Evolutionary conservation across 2,888 invertebrate genomes (phyloP).

Genomic region (Glyphotaelius pellucidus): DNA sequence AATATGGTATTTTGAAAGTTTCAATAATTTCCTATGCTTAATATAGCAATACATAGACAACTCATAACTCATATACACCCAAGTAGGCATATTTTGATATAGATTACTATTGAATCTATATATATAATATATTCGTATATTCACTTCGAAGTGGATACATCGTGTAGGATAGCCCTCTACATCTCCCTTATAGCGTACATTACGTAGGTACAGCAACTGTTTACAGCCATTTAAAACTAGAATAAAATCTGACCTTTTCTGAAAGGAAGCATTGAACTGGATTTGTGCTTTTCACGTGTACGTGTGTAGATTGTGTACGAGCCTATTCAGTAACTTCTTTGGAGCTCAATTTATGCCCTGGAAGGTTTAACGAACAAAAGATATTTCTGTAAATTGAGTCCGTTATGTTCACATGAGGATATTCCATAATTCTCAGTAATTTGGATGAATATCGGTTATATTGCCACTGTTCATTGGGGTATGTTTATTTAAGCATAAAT

Average conservation of each 20-base stretch:
- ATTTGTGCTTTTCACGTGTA: neutral
- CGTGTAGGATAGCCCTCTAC: neutral
- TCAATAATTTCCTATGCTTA: too few relatives aligned
- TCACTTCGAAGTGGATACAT: neutral
- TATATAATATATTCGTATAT: too few relatives aligned
- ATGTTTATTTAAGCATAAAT: neutral
- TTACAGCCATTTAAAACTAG: neutral
- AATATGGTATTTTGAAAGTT: too few relatives aligned
- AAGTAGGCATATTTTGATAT: too few relatives aligned
- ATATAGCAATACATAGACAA: too few relatives aligned
- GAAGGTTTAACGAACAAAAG: neutral
- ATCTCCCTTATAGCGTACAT: neutral
- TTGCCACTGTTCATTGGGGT: neutral
- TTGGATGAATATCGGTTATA: neutral
- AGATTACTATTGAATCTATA: too few relatives aligned
- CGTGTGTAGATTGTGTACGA: neutral
- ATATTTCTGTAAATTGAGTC: conserved; percentile 15
- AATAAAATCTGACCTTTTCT: neutral
- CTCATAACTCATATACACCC: too few relatives aligned
- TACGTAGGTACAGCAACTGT: neutral
- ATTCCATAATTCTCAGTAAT: neutral
- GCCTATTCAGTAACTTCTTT: neutral
- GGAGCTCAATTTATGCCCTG: neutral
- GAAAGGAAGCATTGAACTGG: neutral
- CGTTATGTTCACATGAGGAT: neutral